These are phyloP conservation scores for Baccha elongata DNA, from an alignment of 2,888 invertebrate species.

Conservation along the genomic window DNA sequence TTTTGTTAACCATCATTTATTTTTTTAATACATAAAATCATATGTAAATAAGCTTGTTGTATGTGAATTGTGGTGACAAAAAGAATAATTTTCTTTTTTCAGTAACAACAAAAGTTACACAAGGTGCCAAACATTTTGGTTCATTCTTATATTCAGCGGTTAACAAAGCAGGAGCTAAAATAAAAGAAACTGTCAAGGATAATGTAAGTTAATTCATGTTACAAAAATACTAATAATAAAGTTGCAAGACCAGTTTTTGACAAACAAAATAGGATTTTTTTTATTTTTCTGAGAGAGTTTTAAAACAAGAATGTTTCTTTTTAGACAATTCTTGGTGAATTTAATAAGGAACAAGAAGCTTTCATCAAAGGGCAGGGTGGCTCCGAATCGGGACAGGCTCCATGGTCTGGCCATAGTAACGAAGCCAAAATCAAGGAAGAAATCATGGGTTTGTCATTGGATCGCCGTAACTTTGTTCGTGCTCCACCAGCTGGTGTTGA, in stretches of 20 bases:
- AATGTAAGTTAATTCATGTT: slow-evolving; percentile 87
- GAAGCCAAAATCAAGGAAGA: slow-evolving; percentile 97
- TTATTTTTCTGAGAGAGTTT: too few relatives aligned
- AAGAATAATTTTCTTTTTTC: slow-evolving; percentile 58
- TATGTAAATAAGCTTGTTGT: too few relatives aligned
- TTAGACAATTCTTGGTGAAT: slow-evolving; percentile 97
- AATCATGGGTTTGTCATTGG: slow-evolving; percentile 97
- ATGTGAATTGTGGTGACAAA: slow-evolving; percentile 38
- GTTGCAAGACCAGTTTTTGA: too few relatives aligned
- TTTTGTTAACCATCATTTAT: neutral
- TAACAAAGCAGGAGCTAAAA: slow-evolving; percentile 97
- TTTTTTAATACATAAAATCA: too few relatives aligned
- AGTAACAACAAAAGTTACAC: slow-evolving; percentile 95
- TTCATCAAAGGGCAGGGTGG: slow-evolving; percentile 94
- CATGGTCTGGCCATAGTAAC: slow-evolving; percentile 98
- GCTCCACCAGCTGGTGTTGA: slow-evolving; percentile 98
- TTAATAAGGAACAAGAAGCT: slow-evolving; percentile 98
- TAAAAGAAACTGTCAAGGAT: slow-evolving; percentile 98
- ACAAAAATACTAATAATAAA: too few relatives aligned
- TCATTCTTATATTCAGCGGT: slow-evolving; percentile 97
- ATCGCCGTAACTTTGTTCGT: slow-evolving; percentile 98
- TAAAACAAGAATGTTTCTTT: slow-evolving; percentile 74
- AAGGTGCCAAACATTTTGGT: slow-evolving; percentile 94
- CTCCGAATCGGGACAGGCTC: slow-evolving; percentile 88
- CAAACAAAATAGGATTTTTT: too few relatives aligned